Evolutionary conservation across 2,888 invertebrate species (phyloP), one percentile per base, ranked within the genome.

Genomic region (Phyllotreta striolata): DNA sequence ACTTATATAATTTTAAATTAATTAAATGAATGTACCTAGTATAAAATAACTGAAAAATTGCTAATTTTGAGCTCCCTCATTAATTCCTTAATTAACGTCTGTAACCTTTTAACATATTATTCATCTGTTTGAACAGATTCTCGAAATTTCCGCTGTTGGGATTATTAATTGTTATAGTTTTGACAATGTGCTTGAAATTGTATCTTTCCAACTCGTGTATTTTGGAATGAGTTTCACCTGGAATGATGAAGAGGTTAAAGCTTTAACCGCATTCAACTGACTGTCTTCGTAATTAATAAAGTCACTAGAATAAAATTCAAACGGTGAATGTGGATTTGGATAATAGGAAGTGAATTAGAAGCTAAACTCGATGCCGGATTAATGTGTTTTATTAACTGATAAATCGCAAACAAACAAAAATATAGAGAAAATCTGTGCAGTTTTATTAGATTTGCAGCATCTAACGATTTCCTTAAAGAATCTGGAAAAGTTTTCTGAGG

Each of bases 41-140:
- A 38, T 40, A 39, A 39, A 49, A n/a, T 58, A 41, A 51, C 10
- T 38, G 58, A 58, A 58, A 58, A 58, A 58, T 72, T 73, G 72
- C 76, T 73, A 74, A 74, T 76, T 74, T 74, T 72, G 74, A 77
- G 74, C 76, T 76, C 65, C 72, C 72, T 72, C 77, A 78, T 77
- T 77, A 79, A 80, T 80, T 80, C 78, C 80, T 78, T 80, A 80
- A 80, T 80, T 80, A 80, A 78, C 79, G 79, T 79, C 78, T 79
- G 78, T 75, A 78, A 78, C 78, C 78, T 78, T 75, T 77, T 79
- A 79, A 79, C 77, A 79, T 79, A 78, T 78, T 78, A 78, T 77
- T 78, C 78, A 78, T 79, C 78, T 79, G 78, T 76, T 78, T 74
- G 75, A 73, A 68, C 73, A 73, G 72, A 75, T 73, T 71, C 65